Conservation (phyloP, 1,140 invertebrate genomes). For the Ceratosolen fusciceps region DNA sequence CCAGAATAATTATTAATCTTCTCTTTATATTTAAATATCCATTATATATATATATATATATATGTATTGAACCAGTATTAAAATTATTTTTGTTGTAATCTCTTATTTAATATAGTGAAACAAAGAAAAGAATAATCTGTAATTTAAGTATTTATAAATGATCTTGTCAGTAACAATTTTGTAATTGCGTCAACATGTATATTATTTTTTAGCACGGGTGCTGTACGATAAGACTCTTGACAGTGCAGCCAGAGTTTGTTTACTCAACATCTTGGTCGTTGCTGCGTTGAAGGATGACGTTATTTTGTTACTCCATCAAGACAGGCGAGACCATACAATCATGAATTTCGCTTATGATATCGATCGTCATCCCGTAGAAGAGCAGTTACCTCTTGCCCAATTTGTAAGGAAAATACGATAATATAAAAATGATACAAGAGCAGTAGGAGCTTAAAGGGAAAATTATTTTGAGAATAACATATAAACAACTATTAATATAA, state of each 20-base stretch:
- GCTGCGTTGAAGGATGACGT: slow-evolving; percentile 91
- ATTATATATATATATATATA: too few species aligned
- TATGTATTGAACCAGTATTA: too few species aligned
- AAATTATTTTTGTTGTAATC: too few species aligned
- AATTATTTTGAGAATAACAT: too few species aligned
- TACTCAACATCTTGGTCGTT: slow-evolving; percentile 80
- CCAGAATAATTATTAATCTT: too few species aligned
- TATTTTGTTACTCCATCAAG: slow-evolving; percentile 90
- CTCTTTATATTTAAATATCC: too few species aligned
- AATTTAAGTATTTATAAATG: too few species aligned
- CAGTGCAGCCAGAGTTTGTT: slow-evolving; percentile 74
- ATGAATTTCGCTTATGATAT: slow-evolving; percentile 91
- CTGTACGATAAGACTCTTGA: slow-evolving; percentile 76
- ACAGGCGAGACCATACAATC: slow-evolving; percentile 87
- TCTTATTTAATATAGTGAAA: too few species aligned
- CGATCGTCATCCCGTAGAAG: slow-evolving; percentile 81
- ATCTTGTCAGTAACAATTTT: too few species aligned
- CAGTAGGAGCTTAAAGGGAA: background rate
- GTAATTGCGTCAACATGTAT: too few species aligned
- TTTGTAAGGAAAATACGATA: slow-evolving; percentile 87
- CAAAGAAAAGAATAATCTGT: too few species aligned
- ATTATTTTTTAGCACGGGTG: slow-evolving; percentile 73
- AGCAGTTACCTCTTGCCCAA: slow-evolving; percentile 84
- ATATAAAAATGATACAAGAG: background rate
- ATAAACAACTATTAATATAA: too few species aligned